These are phyloP conservation scores for Corythoichthys intestinalis DNA, from an alignment of 2,113 vertebrate genomes.

Conservation along the genomic window DNA sequence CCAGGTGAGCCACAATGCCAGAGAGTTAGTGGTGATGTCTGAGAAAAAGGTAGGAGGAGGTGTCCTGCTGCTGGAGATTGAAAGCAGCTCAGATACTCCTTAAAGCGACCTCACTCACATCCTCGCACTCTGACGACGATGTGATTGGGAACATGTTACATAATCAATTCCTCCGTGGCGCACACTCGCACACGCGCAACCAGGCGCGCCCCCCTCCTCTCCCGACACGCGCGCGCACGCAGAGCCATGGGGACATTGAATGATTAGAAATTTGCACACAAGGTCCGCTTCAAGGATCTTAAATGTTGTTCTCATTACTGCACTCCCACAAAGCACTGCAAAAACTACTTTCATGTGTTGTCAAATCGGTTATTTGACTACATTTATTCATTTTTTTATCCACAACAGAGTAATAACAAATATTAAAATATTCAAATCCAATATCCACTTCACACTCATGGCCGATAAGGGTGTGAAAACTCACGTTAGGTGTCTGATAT, in stretches of 20 bases:
- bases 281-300: neutral
- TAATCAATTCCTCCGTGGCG: slow-evolving; percentile 42
- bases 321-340: neutral
- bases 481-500: neutral
- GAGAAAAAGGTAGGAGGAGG: slow-evolving; percentile 34
- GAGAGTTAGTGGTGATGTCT: slow-evolving; percentile 31
- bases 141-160: slow-evolving; percentile 59
- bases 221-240: neutral
- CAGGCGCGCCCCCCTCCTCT: slow-evolving; percentile 20
- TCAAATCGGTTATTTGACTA: too few species aligned
- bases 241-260: slow-evolving; percentile 14
- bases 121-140: slow-evolving; percentile 45
- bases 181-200: slow-evolving; percentile 9
- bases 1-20: slow-evolving; percentile 36
- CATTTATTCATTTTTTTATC: neutral
- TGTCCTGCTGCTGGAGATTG: slow-evolving; percentile 25
- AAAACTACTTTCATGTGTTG: neutral
- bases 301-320: neutral
- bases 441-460: neutral
- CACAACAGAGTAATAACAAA: neutral
- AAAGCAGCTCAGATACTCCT: slow-evolving; percentile 37
- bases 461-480: neutral
- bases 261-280: slow-evolving; percentile 21
- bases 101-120: slow-evolving; percentile 41
- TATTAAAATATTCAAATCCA: neutral